Percentiles rank a stretch among this genome's conserved stretches.
phyloP scores from a whole-genome alignment of 37 sponge, comb jelly and placozoan genomes.

The Diacarnus erythraeanus region DNA sequence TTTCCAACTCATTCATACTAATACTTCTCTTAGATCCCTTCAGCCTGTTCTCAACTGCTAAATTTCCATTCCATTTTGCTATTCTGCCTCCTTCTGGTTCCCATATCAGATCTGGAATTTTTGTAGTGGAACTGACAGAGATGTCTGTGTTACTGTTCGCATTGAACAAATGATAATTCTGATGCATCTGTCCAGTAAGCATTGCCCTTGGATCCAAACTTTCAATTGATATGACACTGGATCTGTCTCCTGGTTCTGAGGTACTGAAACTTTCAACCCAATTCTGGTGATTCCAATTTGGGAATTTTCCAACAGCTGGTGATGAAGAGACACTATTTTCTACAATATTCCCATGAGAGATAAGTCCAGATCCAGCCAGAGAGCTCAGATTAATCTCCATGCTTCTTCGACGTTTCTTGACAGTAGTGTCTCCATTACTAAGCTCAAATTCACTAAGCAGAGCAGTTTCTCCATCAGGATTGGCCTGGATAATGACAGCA shows the following conservation, averaged over 20 bases:
- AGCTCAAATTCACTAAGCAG: background rate
- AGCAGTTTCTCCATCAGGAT: background rate
- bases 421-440: background rate
- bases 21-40: background rate
- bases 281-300: no score
- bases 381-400: background rate
- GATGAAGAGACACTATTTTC: background rate
- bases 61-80: background rate
- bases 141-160: background rate
- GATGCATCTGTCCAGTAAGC: background rate
- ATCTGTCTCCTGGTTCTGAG: background rate
- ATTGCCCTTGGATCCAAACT: background rate
- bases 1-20: background rate
- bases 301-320: background rate
- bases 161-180: background rate
- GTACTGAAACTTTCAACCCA: background rate
- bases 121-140: background rate
- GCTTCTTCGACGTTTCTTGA: background rate
- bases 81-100: background rate
- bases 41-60: background rate
- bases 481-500: background rate
- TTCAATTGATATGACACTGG: slow-evolving; percentile 3
- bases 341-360: background rate
- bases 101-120: background rate
- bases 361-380: background rate